Percentiles rank a stretch among this genome's conserved stretches.
These are phyloP conservation scores for Coccyzus lansbergi DNA, from an alignment of 2,797 vertebrate genomes.

Conservation along the genomic window DNA sequence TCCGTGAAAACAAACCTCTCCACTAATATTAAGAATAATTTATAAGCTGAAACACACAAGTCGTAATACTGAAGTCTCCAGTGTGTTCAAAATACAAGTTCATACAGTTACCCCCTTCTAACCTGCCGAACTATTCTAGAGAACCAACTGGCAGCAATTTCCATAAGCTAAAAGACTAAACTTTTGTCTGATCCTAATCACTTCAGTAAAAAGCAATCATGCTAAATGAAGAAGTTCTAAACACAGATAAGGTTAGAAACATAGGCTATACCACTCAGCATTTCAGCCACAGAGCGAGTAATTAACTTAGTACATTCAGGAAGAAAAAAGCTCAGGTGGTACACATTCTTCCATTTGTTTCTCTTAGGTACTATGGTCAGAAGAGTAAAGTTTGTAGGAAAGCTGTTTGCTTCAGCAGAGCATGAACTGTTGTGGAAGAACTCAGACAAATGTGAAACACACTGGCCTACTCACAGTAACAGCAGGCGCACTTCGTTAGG, in stretches of 20 bases:
- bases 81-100: not conserved
- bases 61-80: not conserved
- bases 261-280: not conserved
- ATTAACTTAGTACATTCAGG: not conserved
- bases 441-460: rapidly evolving
- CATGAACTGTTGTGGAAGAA: not conserved
- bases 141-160: not conserved
- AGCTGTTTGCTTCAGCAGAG: not conserved
- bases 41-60: not conserved
- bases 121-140: not conserved
- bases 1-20: not conserved
- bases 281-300: not conserved
- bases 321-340: not conserved
- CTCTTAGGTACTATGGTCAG: not conserved
- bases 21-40: not conserved
- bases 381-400: not conserved
- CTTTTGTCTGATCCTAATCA: not conserved
- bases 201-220: not conserved
- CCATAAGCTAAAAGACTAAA: rapidly evolving
- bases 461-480: not conserved
- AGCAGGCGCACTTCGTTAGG: not conserved
- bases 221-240: not conserved
- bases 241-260: not conserved
- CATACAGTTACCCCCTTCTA: not conserved
- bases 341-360: not conserved